These are phyloP conservation scores for Vidua chalybeata DNA, from an alignment of 2,113 vertebrate species.

Conservation along the genomic window DNA sequence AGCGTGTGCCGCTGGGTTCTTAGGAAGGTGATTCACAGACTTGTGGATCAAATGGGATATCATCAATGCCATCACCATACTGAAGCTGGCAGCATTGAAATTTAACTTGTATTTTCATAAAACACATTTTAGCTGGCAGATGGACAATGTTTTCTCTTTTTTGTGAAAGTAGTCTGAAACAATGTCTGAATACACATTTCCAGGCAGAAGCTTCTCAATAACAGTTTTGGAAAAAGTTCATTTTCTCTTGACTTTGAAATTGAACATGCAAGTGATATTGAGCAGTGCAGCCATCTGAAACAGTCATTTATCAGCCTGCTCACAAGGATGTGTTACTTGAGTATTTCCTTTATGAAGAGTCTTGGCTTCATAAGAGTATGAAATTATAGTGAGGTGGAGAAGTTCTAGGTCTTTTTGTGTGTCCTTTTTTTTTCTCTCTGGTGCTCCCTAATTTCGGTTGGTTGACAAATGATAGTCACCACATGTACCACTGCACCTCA, in stretches of 20 bases:
- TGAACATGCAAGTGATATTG: neutral
- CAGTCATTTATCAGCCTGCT: neutral
- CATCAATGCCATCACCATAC: neutral
- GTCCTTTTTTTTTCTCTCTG: neutral
- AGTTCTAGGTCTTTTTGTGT: neutral
- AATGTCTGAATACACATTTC: neutral
- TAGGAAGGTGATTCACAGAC: neutral
- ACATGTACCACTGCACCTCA: neutral
- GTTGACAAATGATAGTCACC: neutral
- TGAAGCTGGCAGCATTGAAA: neutral
- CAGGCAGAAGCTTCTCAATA: neutral
- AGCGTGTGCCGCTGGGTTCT: neutral
- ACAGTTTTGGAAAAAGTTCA: neutral
- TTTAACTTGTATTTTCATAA: constrained; percentile 37
- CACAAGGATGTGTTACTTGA: neutral
- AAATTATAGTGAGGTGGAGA: neutral
- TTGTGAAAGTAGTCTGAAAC: neutral
- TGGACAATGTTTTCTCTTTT: neutral
- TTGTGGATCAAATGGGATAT: neutral
- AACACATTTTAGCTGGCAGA: neutral
- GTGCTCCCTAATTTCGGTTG: neutral
- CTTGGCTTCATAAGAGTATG: neutral
- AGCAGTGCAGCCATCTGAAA: neutral
- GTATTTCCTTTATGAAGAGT: neutral
- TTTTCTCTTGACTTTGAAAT: constrained; percentile 28